Base-by-base conservation (phyloP, 1,140 invertebrate genomes). In the Colletes gigas region DNA sequence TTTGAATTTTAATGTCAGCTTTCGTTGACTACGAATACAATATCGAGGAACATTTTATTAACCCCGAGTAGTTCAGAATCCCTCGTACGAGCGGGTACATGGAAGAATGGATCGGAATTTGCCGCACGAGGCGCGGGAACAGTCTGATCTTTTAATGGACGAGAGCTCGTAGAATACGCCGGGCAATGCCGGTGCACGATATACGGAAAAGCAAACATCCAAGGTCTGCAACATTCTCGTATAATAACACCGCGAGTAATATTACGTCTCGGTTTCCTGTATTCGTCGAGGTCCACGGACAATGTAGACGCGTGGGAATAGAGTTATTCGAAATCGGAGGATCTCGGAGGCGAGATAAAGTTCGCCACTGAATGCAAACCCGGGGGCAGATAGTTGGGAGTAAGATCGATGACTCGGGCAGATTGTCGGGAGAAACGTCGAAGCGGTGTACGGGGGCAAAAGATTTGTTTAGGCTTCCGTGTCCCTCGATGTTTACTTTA, bases 381-480 rank as follows among this genome's bases (percentile, higher is more conserved):
- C 21, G 8, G 8, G 39, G 39, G n/a, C 9, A 67, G 17, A 67
- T 54, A n/a, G 66, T 76, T 19, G 15, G 14, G 6, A 12, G 19
- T 14, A 59, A 60, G 66, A 60, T 70, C 52, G 41, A 77, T 50
- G 17, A 6, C 4, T 3, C 9, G 3, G 0, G 47, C 21, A 0
- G 14, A 19, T 60, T 7, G 17, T 50, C 12, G 55, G 15, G 12
- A 30, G 9, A 39, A 77, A 14, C 6, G 30, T 75, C 50, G 15
- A 30, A 30, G 30, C 30, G 30, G n/a, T 17, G 55, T 41, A n/a
- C 19, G 15, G n/a, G 15, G 47, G 4, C 12, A 6, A 70, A 63
- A 50, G 47, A 80, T 83, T 83, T 69, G 78, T 72, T 81, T 77
- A 73, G 68, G 81, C 19, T 79, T 65, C 52, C 39, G 54, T 71